Percentiles rank a stretch among this genome's conserved stretches.
Conservation (phyloP, 2,113 vertebrate species). For the Chionomys nivalis region DNA sequence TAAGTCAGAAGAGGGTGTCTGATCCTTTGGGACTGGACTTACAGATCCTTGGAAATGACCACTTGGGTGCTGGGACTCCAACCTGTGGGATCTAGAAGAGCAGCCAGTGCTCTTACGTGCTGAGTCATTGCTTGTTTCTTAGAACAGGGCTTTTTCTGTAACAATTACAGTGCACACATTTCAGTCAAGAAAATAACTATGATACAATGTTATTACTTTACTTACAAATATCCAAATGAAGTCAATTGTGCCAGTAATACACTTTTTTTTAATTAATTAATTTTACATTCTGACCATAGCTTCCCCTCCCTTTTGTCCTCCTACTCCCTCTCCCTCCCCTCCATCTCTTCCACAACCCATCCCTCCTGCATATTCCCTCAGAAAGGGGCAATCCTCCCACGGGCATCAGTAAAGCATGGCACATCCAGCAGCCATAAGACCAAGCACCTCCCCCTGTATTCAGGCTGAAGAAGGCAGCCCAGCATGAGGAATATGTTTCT, state of each 20-base stretch:
- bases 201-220: conserved; percentile 4
- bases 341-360: not conserved
- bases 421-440: not conserved
- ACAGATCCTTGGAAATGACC: not conserved
- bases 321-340: not conserved
- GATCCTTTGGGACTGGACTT: not conserved
- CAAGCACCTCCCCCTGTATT: not conserved
- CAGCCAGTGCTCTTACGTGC: not conserved
- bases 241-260: not conserved
- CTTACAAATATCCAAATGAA: not conserved
- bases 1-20: not conserved
- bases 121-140: not conserved
- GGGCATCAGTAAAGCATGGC: not conserved
- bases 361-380: not conserved
- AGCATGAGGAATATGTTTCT: not conserved
- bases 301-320: no score
- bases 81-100: not conserved
- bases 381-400: not conserved
- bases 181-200: not conserved
- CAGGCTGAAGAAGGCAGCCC: not conserved
- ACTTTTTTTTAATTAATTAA: not conserved
- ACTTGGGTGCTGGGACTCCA: not conserved
- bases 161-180: not conserved
- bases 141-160: not conserved
- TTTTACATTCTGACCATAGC: not conserved